A percentile compares a stretch with the other conserved stretches of the same genome.
phyloP scores from a whole-genome alignment of 2,797 vertebrate species.

The Acanthurus leucopareius region DNA sequence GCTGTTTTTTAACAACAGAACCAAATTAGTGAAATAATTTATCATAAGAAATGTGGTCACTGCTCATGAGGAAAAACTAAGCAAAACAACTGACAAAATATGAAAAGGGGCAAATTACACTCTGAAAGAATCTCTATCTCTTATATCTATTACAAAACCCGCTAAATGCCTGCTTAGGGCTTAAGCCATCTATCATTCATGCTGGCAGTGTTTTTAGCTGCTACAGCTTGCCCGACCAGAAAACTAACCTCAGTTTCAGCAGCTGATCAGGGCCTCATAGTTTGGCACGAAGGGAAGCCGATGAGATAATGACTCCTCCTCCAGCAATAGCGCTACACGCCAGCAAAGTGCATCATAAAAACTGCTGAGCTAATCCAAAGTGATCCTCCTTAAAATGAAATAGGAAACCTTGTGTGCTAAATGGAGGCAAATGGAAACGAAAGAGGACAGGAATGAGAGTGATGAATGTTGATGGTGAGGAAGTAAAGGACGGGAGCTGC shows the following conservation, averaged over 20 bases:
- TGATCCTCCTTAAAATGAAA: slow-evolving; percentile 42
- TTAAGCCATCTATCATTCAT: slow-evolving; percentile 24
- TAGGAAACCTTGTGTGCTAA: slow-evolving; percentile 26
- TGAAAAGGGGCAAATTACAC: not conserved
- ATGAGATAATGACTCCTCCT: slow-evolving; percentile 64
- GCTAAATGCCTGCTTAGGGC: slow-evolving; percentile 9
- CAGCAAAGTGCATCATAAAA: slow-evolving; percentile 55
- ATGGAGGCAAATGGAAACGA: slow-evolving; percentile 18
- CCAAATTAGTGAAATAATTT: not conserved
- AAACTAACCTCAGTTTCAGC: slow-evolving; percentile 79
- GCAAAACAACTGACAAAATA: not conserved
- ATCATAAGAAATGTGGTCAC: not conserved
- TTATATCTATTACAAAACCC: slow-evolving; percentile 8
- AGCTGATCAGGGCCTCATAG: slow-evolving; percentile 74
- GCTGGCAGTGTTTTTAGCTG: not conserved
- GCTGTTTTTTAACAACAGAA: not conserved
- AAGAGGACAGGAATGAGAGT: slow-evolving; percentile 24
- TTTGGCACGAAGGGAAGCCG: slow-evolving; percentile 55
- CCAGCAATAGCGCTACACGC: slow-evolving; percentile 44
- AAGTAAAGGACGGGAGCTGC: slow-evolving; percentile 32
- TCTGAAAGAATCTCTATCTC: not conserved
- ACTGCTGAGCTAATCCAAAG: slow-evolving; percentile 48
- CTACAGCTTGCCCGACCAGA: slow-evolving; percentile 40
- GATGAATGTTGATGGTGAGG: slow-evolving; percentile 27
- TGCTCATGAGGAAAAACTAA: not conserved